Conservation (phyloP, 2,888 invertebrate species). For the Dasysyrphus tricinctus region DNA sequence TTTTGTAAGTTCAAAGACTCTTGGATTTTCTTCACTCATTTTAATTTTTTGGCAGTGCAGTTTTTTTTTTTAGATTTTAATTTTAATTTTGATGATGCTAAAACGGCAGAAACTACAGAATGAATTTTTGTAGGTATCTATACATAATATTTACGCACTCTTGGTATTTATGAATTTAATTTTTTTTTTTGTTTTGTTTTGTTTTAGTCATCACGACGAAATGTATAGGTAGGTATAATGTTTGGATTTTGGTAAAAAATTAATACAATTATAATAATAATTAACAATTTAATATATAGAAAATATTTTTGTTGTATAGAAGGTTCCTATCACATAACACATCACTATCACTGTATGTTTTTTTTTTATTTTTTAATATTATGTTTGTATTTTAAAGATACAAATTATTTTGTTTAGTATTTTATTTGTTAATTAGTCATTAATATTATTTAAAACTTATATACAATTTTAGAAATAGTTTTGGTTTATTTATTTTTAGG, state of each 20-base stretch:
- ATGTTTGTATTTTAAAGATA: conserved; percentile 23
- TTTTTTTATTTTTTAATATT: conserved; percentile 40
- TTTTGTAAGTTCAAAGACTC: conserved; percentile 37
- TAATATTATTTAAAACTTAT: conserved; percentile 80
- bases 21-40: conserved; percentile 65
- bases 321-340: conserved; percentile 77
- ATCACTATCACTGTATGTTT: conserved; percentile 77
- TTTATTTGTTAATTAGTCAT: conserved; percentile 51
- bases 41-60: conserved; percentile 70
- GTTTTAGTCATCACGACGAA: conserved; percentile 33
- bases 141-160: conserved; percentile 17
- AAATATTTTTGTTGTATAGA: conserved; percentile 75
- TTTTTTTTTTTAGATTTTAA: conserved; percentile 21
- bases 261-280: conserved; percentile 65
- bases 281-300: conserved; percentile 73
- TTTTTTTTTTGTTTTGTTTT: background rate
- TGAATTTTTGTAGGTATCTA: conserved; percentile 18
- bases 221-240: conserved; percentile 24
- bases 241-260: conserved; percentile 61
- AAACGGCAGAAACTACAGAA: conserved; percentile 43
- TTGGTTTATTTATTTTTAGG: conserved; percentile 52
- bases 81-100: conserved; percentile 35
- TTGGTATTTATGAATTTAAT: background rate
- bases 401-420: conserved; percentile 38
- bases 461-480: conserved; percentile 61